These are phyloP conservation scores for Xiphophorus maculatus DNA, from an alignment of 2,113 vertebrate genomes.

Conservation along the genomic window DNA sequence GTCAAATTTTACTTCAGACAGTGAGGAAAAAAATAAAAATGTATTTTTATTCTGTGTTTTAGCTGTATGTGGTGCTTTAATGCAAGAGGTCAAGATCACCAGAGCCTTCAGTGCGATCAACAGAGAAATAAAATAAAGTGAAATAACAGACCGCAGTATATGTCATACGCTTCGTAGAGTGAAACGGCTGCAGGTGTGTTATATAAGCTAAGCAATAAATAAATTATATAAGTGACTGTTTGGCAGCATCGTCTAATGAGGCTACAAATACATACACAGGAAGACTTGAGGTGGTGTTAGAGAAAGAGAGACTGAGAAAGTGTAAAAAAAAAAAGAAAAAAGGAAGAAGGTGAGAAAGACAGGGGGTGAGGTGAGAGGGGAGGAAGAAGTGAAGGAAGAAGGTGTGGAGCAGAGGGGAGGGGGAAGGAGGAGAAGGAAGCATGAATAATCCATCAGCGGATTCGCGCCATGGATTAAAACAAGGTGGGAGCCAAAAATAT, in stretches of 20 bases:
- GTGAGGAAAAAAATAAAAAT: too few relatives aligned
- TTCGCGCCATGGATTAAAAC: conserved; percentile 69
- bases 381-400: conserved; percentile 30
- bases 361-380: conserved; percentile 17
- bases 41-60: too few relatives aligned
- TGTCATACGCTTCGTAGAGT: conserved; percentile 15
- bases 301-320: not conserved
- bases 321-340: not conserved
- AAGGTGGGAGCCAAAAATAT: conserved; percentile 72
- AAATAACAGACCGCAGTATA: not conserved
- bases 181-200: conserved; percentile 5
- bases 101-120: not conserved
- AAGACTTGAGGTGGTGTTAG: conserved; percentile 12
- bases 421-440: conserved; percentile 37
- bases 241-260: conserved; percentile 23
- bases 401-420: conserved; percentile 5
- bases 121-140: not conserved
- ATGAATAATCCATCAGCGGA: conserved; percentile 67
- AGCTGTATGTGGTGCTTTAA: not conserved
- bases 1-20: too few relatives aligned
- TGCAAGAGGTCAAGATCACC: not conserved
- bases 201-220: conserved; percentile 11
- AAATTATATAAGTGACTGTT: conserved; percentile 6
- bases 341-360: conserved; percentile 7
- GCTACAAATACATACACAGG: not conserved